Base-by-base conservation (phyloP, 2,888 invertebrate species). In the Lasioglossum leucozonium region DNA sequence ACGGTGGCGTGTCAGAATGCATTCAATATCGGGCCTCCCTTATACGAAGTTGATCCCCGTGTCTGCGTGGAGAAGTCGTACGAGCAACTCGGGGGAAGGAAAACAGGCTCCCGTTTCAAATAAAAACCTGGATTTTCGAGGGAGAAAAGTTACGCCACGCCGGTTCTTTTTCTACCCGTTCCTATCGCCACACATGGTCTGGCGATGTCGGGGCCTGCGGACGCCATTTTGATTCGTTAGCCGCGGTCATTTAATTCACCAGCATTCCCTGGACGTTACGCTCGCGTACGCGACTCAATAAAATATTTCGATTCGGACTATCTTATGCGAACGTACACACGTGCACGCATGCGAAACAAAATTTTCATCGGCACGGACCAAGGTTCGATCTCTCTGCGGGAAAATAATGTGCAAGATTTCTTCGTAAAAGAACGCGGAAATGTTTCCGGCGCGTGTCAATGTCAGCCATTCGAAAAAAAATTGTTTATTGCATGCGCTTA, bases 1-100 rank as follows among this genome's bases (percentile, higher is more conserved):
- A 91, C 92, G 93, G 91, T 93, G 92, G 94, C 94, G 94, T 94
- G 94, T 92, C 93, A 93, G 93, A 93, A 93, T 93, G 94, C 94
- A 94, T 92, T 94, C 94, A 94, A 93, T 93, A 94, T 93, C 93
- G 93, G 62, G 81, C 81, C 80, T 83, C 92, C 92, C 91, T 93
- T 92, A 91, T 91, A 91, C 91, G 88, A 90, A 91, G 91, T 91
- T 92, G 91, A 92, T 93, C 91, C 91, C 89, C 91, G 89, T 93
- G 93, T 93, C 91, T 92, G 90, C 90, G 91, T 92, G 93, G 93
- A n/a, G n/a, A 93, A 93, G 93, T 93, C 93, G 93, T 92, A 92
- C 92, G 91, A 92, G 92, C 93, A 93, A 94, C 93, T 62, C 42
- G 51, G 22, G 8, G 8, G 40, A 67, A 42, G 71, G 55, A 76